Conservation (phyloP, 2,888 invertebrate genomes). For the Caradrina clavipalpis region DNA sequence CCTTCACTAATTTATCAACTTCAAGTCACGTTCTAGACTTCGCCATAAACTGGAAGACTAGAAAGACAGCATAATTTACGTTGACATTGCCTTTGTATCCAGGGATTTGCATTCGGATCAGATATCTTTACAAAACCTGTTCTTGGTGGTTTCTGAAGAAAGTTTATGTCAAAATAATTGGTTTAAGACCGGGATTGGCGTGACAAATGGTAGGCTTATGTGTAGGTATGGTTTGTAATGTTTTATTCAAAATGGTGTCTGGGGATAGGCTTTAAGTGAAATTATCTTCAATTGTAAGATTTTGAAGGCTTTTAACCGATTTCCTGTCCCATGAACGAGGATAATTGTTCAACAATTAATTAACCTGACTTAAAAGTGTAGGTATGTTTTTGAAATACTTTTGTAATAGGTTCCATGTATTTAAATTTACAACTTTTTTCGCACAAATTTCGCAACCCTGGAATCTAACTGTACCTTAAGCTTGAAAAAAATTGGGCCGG, state of each 20-base stretch:
- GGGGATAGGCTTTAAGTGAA: background rate
- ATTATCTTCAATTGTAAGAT: background rate
- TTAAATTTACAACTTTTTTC: too few relatives aligned
- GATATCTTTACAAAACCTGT: slow-evolving; percentile 47
- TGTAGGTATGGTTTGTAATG: slow-evolving; percentile 1
- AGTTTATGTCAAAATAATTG: slow-evolving; percentile 46
- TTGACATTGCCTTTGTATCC: slow-evolving; percentile 47
- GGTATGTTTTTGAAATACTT: background rate
- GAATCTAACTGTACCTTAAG: too few relatives aligned
- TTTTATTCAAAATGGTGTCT: background rate
- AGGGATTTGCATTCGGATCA: slow-evolving; percentile 20
- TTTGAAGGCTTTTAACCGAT: background rate
- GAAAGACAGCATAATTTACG: slow-evolving; percentile 35
- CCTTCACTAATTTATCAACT: slow-evolving; percentile 3
- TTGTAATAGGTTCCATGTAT: too few relatives aligned
- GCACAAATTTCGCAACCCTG: too few relatives aligned
- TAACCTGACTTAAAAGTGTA: background rate
- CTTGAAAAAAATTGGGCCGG: too few relatives aligned
- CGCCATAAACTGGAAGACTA: slow-evolving; percentile 25
- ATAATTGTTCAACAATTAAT: too few relatives aligned
- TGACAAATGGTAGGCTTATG: slow-evolving; percentile 19
- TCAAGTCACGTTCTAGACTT: slow-evolving; percentile 33
- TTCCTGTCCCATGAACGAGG: too few relatives aligned
- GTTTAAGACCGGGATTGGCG: background rate
- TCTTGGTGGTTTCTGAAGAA: slow-evolving; percentile 42